These are phyloP conservation scores for Tuta absoluta DNA, from an alignment of 2,888 invertebrate species.

Conservation along the genomic window DNA sequence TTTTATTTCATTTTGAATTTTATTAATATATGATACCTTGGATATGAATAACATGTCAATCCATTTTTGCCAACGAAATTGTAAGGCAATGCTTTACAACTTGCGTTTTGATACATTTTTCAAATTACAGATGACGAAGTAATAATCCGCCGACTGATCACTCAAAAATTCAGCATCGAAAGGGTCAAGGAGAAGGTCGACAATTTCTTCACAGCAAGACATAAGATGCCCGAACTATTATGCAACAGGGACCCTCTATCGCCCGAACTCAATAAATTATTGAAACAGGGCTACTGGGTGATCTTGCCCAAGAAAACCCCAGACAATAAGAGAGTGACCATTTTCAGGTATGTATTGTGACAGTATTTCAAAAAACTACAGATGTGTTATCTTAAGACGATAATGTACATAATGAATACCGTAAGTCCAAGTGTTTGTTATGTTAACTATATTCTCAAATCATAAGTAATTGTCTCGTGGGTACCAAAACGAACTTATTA, in stretches of 20 bases:
- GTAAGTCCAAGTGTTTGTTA: not conserved
- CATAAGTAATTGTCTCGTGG: too few relatives aligned
- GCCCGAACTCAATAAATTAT: slow-evolving; percentile 29
- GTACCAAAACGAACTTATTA: too few relatives aligned
- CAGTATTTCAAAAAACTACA: not conserved
- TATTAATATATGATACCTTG: too few relatives aligned
- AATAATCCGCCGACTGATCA: slow-evolving; percentile 41
- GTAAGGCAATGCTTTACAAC: too few relatives aligned
- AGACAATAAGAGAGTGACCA: slow-evolving; percentile 38
- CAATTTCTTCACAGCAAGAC: slow-evolving; percentile 42
- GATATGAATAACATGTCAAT: too few relatives aligned
- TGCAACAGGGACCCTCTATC: slow-evolving; percentile 29
- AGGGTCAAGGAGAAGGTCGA: slow-evolving; percentile 46
- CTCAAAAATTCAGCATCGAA: slow-evolving; percentile 45
- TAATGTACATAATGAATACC: not conserved
- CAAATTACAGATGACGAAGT: slow-evolving; percentile 42
- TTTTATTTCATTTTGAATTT: too few relatives aligned
- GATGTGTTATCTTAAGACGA: not conserved
- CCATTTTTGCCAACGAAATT: too few relatives aligned
- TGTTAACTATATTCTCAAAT: too few relatives aligned
- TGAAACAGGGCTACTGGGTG: slow-evolving; percentile 34
- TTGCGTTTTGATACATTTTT: too few relatives aligned
- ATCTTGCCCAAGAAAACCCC: slow-evolving; percentile 35
- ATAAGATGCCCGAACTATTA: slow-evolving; percentile 43
- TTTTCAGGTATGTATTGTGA: slow-evolving; percentile 36